phyloP scores from a whole-genome alignment of 2,113 vertebrate genomes.

The Embiotoca jacksoni region DNA sequence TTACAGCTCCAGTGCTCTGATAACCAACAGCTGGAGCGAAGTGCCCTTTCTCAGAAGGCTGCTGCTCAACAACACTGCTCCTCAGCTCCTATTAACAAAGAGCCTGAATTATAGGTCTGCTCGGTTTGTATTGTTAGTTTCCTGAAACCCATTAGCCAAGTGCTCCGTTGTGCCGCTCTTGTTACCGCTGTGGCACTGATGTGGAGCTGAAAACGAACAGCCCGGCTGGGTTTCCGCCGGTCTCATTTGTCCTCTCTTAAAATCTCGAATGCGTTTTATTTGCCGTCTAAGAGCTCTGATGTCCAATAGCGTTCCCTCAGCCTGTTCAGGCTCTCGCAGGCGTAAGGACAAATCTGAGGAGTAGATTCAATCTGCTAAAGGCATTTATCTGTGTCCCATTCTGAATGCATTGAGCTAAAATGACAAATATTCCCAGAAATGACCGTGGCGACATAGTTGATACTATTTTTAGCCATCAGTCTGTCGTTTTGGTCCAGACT shows the following conservation, averaged over 20 bases:
- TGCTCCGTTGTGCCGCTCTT: constrained; percentile 4
- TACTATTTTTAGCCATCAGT: constrained; percentile 4
- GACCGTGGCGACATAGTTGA: background rate
- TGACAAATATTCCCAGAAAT: constrained; percentile 11
- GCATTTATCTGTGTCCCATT: background rate
- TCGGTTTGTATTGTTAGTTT: constrained; percentile 17
- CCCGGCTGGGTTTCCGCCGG: constrained; percentile 17
- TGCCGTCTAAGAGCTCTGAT: constrained; percentile 33
- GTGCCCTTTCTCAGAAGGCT: background rate
- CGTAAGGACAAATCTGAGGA: constrained; percentile 28
- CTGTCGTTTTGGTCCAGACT: background rate
- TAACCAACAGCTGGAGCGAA: constrained; percentile 14
- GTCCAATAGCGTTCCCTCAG: constrained; percentile 49
- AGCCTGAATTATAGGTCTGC: constrained; percentile 29
- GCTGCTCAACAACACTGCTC: background rate
- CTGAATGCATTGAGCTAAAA: background rate
- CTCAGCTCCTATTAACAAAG: background rate
- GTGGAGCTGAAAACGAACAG: constrained; percentile 18
- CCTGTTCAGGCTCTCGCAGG: constrained; percentile 21
- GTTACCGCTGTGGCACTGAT: constrained; percentile 22
- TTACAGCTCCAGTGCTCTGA: constrained; percentile 16
- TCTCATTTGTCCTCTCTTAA: constrained; percentile 39
- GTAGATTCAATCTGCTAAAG: constrained; percentile 23
- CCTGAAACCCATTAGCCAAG: constrained; percentile 52
- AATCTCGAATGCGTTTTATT: constrained; percentile 43